Percentiles rank a stretch among this genome's conserved stretches.
phyloP scores from a whole-genome alignment of 1,140 invertebrate genomes.

The Solenopsis invicta region DNA sequence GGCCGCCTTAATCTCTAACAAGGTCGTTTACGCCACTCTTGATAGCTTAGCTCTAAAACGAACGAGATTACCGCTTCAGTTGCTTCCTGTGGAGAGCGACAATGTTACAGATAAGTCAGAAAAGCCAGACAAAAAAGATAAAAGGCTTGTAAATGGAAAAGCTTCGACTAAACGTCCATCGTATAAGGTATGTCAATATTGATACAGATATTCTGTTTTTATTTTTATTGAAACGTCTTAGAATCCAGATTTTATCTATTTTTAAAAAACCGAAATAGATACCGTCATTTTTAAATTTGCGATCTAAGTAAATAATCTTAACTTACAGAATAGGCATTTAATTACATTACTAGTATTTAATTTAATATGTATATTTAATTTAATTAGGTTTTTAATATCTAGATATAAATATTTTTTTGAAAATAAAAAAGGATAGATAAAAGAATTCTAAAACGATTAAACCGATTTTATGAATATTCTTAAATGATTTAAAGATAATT shows the following conservation, averaged over 20 bases:
- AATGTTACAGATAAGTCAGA: conserved; percentile 57
- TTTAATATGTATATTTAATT: background rate
- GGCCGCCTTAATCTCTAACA: conserved; percentile 66
- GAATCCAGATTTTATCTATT: background rate
- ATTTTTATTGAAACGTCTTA: background rate
- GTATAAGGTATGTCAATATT: conserved; percentile 56
- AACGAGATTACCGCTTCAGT: conserved; percentile 79
- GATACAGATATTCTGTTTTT: background rate
- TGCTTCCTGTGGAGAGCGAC: conserved; percentile 78
- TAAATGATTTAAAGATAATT: background rate
- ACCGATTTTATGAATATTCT: background rate
- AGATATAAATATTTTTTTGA: background rate
- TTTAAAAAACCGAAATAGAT: no score
- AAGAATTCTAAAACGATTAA: background rate
- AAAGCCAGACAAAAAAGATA: conserved; percentile 58
- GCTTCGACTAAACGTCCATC: background rate
- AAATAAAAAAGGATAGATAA: background rate
- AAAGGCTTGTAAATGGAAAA: conserved; percentile 33
- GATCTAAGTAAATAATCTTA: background rate
- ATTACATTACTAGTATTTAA: conserved; percentile 1
- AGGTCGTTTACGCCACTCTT: conserved; percentile 80
- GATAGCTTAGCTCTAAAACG: conserved; percentile 84
- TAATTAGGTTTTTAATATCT: background rate
- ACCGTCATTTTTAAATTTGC: background rate
- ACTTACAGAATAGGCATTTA: background rate